phyloP scores from a whole-genome alignment of 2,797 vertebrate genomes.

The Micropoecilia bifurca region DNA sequence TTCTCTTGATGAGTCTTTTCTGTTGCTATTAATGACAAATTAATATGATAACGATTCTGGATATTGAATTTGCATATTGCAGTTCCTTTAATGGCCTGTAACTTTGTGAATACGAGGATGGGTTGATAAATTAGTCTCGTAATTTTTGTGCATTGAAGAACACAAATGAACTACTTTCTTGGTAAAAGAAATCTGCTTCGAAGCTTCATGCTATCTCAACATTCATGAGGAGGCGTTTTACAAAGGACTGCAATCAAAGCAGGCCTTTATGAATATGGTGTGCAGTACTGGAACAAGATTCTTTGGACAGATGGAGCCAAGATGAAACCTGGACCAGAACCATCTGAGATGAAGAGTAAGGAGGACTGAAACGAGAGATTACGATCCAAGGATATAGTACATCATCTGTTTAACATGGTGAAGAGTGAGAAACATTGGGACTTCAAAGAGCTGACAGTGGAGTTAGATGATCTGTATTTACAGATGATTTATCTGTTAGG shows the following conservation, averaged over 20 bases:
- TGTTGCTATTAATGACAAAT: neutral
- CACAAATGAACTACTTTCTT: neutral
- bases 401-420: constrained; percentile 4
- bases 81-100: neutral
- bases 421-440: neutral
- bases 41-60: neutral
- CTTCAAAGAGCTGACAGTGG: neutral
- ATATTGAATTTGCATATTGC: neutral
- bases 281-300: constrained; percentile 9
- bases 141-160: neutral
- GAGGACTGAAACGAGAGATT: neutral
- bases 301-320: constrained; percentile 15
- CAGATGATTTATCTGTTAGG: neutral
- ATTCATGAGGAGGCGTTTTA: constrained; percentile 7
- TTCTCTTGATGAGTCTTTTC: neutral
- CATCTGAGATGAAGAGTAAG: neutral
- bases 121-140: neutral
- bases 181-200: neutral
- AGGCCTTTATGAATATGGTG: neutral
- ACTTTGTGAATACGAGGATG: neutral
- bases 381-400: neutral
- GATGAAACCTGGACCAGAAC: constrained; percentile 19
- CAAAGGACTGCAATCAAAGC: neutral
- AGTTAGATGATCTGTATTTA: neutral
- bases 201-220: neutral